phyloP scores from a whole-genome alignment of 1,140 invertebrate genomes.

The Nebria ingens region DNA sequence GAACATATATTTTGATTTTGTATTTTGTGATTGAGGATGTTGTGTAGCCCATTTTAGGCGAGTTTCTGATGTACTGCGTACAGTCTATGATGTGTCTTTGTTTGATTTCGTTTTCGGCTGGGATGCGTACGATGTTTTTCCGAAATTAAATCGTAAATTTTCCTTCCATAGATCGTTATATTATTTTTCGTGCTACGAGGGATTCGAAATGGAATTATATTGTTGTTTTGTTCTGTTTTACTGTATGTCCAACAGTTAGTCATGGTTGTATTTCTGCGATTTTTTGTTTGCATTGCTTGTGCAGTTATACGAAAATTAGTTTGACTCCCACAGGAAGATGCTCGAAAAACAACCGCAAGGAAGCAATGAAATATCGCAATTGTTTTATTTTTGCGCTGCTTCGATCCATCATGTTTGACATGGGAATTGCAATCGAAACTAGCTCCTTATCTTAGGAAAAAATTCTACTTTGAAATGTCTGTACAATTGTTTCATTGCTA shows the following conservation, averaged over 20 bases:
- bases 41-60: no score
- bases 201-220: background rate
- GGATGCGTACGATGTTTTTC: background rate
- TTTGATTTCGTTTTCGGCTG: conserved; percentile 1
- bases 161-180: background rate
- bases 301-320: background rate
- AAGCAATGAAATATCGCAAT: background rate
- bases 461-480: background rate
- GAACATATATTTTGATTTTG: no score
- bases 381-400: no score
- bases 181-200: background rate
- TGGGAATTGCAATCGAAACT: no score
- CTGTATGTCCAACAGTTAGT: background rate
- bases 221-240: background rate
- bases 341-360: background rate
- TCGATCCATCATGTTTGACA: no score
- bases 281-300: no score
- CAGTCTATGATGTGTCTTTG: no score
- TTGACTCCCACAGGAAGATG: background rate
- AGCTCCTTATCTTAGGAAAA: no score
- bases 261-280: no score
- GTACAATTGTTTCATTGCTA: background rate
- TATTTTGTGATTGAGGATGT: no score
- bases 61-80: background rate
- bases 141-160: conserved; percentile 8